Base-by-base conservation (phyloP, 2,797 vertebrate genomes). In the Pseudopleuronectes americanus region DNA sequence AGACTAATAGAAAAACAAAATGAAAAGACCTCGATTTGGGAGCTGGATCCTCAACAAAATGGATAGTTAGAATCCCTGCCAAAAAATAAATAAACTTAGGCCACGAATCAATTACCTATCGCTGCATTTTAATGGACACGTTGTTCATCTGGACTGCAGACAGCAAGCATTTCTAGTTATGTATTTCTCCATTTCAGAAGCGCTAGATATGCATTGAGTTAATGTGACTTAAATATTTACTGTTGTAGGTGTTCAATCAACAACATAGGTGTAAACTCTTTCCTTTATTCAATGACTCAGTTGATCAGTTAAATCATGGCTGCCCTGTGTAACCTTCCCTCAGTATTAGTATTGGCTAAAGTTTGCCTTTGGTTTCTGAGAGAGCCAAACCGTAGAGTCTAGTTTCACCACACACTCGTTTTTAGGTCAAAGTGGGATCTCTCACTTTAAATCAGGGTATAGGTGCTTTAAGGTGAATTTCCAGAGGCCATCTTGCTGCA, bases 21-120 rank as follows among this genome's bases (percentile, higher is more conserved):
- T 81, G 85, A 77, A 83, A 90, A 87, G 24, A 69, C 79, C 57
- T 76, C 16, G 23, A 56, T 92, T 90, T 89, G 91, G 84, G 84
- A 88, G 75, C 69, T 89, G 65, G 69, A 78, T 87, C 66, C 57
- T 81, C 47, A 68, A 81, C 79, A 64, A 87, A 90, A 90, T 84
- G 54, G 85, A 84, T 60, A 76, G 76, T 74, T 83, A 43, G 59
- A 83, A 66, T 86, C 67, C 6, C 64, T 77, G 84, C 85, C 86
- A 89, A 45, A 45, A 16, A 45, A 45, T 19, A 2, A 38, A 38
- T 0, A 1, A 74, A 56, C 47, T 48, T 41, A 67, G 57, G 63
- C 73, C 87, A 67, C 61, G 84, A 76, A 85, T 77, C 58, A 63
- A 84, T 81, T 85, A 87, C 77, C 80, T 80, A 65, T 83, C 75